Evolutionary conservation across 2,888 invertebrate genomes (phyloP).

Genomic region (Dicycla oo): DNA sequence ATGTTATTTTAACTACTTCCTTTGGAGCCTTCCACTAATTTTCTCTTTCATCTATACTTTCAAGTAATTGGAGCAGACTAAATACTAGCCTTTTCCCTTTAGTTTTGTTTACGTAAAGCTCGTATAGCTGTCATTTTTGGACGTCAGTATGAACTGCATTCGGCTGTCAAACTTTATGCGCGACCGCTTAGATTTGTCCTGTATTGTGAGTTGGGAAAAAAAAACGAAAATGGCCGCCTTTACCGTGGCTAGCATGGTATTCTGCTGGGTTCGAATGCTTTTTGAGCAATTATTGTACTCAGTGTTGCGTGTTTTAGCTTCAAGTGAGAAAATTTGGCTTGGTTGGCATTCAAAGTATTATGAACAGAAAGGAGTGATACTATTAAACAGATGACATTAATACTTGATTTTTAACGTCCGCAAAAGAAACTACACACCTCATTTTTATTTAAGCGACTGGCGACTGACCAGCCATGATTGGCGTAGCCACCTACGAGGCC

Average conservation of each 20-base stretch:
- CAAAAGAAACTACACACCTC: too few relatives aligned
- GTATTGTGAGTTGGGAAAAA: conserved; percentile 34
- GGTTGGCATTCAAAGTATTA: not conserved
- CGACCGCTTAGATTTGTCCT: conserved; percentile 47
- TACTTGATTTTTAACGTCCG: too few relatives aligned
- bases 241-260: conserved; percentile 13
- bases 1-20: not conserved
- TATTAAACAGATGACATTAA: too few relatives aligned
- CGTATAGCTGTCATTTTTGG: conserved; percentile 39
- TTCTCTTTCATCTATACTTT: not conserved
- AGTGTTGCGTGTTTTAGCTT: conserved; percentile 49
- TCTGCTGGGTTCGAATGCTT: conserved; percentile 12
- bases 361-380: too few relatives aligned
- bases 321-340: not conserved
- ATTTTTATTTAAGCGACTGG: too few relatives aligned
- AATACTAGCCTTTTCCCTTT: conserved; percentile 24
- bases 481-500: too few relatives aligned
- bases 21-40: not conserved
- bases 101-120: conserved; percentile 27
- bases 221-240: conserved; percentile 23
- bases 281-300: conserved; percentile 22
- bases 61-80: conserved; percentile 18
- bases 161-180: conserved; percentile 35
- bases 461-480: too few relatives aligned
- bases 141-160: conserved; percentile 26